Percentiles rank a stretch among this genome's conserved stretches.
Conservation (phyloP, 1,140 invertebrate genomes). For the Drosophila serrata region DNA sequence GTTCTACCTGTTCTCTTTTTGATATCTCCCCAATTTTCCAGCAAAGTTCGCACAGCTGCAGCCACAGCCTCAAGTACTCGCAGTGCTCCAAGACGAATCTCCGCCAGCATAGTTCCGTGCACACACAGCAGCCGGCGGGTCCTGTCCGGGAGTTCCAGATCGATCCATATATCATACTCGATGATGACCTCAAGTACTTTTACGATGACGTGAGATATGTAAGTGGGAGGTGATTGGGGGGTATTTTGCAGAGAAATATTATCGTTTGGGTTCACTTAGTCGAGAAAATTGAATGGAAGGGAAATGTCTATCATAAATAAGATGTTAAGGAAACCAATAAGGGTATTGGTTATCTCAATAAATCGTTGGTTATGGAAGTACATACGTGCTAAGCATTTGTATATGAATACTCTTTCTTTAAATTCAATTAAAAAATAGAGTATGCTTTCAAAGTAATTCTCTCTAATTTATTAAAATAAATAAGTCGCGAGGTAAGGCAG, state of each 20-base stretch:
- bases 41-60: constrained; percentile 63
- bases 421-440: neutral
- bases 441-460: neutral
- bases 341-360: neutral
- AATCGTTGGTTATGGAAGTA: neutral
- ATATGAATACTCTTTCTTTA: neutral
- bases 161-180: constrained; percentile 93
- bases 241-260: neutral
- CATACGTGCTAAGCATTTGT: neutral
- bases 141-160: constrained; percentile 91
- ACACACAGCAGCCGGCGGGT: constrained; percentile 90
- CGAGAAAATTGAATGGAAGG: neutral
- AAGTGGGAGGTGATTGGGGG: constrained; percentile 65
- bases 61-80: constrained; percentile 39
- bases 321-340: neutral
- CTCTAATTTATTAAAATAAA: neutral
- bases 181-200: constrained; percentile 93
- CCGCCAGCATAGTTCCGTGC: constrained; percentile 87
- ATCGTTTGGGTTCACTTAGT: neutral
- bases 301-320: neutral
- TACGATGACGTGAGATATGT: constrained; percentile 94
- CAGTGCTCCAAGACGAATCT: constrained; percentile 36
- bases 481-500: neutral
- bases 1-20: constrained; percentile 30
- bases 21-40: constrained; percentile 11